Percentiles rank a stretch among this genome's conserved stretches.
Evolutionary conservation across 2,888 invertebrate species (phyloP).

Genomic region (Diplazon laetatorius): DNA sequence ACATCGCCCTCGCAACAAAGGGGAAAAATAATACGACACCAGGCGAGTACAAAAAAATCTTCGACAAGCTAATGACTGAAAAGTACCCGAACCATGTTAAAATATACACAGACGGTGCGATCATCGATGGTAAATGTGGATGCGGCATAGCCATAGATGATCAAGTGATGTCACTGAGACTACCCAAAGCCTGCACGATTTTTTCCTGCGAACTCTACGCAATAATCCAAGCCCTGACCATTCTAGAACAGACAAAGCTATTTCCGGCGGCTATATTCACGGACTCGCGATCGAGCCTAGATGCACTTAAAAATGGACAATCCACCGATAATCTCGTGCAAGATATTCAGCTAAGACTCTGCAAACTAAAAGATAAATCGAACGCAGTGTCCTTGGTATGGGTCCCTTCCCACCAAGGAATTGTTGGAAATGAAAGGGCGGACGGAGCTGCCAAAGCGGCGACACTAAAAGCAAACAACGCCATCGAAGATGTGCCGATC

Average conservation of each 20-base stretch:
- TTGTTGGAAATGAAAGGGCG: slow-evolving; percentile 20
- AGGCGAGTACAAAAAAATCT: not conserved
- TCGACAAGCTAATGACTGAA: not conserved
- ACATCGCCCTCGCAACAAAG: not conserved
- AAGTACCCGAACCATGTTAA: slow-evolving; percentile 1
- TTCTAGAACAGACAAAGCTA: slow-evolving; percentile 12
- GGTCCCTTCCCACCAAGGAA: slow-evolving; percentile 29
- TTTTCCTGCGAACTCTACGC: slow-evolving; percentile 30
- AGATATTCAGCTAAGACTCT: not conserved
- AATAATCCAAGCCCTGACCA: slow-evolving; percentile 12
- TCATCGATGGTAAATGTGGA: slow-evolving; percentile 8
- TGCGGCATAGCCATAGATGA: slow-evolving; percentile 5
- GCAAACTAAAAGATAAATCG: not conserved
- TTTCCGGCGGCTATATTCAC: slow-evolving; percentile 14
- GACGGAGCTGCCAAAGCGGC: slow-evolving; percentile 26
- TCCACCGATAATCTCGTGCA: not conserved
- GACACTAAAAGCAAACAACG: not conserved
- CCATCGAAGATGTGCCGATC: not conserved
- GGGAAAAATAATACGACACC: not conserved
- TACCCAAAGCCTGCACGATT: slow-evolving; percentile 15
- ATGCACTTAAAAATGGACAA: not conserved
- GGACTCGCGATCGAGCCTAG: not conserved
- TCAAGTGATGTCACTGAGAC: not conserved
- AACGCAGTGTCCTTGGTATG: slow-evolving; percentile 13
- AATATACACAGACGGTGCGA: slow-evolving; percentile 14